phyloP scores from a whole-genome alignment of 2,888 invertebrate species.

The Crossocerus cetratus region DNA sequence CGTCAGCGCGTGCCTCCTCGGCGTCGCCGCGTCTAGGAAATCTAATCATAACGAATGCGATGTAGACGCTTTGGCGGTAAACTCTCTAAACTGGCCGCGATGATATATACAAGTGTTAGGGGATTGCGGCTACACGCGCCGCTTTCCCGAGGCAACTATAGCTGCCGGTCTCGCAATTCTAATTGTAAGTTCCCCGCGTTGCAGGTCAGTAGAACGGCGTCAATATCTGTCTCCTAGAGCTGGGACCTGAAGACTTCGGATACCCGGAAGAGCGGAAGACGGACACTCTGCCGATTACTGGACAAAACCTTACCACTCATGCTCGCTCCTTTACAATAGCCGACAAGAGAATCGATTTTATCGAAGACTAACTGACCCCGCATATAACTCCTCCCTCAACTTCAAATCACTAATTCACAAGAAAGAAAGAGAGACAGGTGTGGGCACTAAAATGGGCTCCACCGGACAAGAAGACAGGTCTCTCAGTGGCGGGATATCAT shows the following conservation, averaged over 20 bases:
- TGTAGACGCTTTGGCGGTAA: not conserved
- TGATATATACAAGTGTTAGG: not conserved
- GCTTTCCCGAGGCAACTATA: not conserved
- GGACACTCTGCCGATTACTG: not conserved
- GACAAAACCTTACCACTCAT: not conserved
- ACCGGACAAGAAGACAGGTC: slow-evolving; percentile 70
- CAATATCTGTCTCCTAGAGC: slow-evolving; percentile 50
- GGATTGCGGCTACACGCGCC: not conserved
- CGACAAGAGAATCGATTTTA: not conserved
- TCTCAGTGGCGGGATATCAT: slow-evolving; percentile 78
- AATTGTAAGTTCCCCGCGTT: slow-evolving; percentile 17
- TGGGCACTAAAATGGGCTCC: slow-evolving; percentile 66
- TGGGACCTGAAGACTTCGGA: slow-evolving; percentile 4
- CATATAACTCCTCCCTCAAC: slow-evolving; percentile 8
- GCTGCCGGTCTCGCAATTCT: not conserved
- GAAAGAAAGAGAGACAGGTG: not conserved
- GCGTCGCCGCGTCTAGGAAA: not conserved
- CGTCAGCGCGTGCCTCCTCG: not conserved
- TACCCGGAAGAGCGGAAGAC: slow-evolving; percentile 2
- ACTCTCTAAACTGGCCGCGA: not conserved
- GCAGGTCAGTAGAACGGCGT: slow-evolving; percentile 51
- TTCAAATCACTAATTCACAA: slow-evolving; percentile 3
- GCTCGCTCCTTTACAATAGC: slow-evolving; percentile 7
- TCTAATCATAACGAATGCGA: not conserved
- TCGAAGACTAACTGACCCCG: slow-evolving; percentile 2